Conservation (phyloP, 1,140 invertebrate species). For the Trichoplusia ni region DNA sequence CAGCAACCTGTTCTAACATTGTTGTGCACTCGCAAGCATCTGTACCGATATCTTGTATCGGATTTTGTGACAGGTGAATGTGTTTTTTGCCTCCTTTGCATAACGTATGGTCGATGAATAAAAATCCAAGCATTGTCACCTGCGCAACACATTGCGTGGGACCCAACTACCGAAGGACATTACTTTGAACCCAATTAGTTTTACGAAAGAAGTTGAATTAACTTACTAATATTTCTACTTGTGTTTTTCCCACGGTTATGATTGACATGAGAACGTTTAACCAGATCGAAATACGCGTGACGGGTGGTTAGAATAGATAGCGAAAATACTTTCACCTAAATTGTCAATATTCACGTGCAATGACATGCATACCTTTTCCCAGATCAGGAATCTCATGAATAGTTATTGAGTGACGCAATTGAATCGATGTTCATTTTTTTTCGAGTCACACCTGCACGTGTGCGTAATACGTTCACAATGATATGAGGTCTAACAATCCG, state of each 20-base stretch:
- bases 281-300: slow-evolving; percentile 4
- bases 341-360: slow-evolving; percentile 20
- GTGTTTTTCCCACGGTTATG: slow-evolving; percentile 40
- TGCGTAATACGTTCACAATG: slow-evolving; percentile 41
- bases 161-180: slow-evolving; percentile 20
- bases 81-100: slow-evolving; percentile 38
- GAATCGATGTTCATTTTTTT: slow-evolving; percentile 41
- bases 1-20: slow-evolving; percentile 40
- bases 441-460: slow-evolving; percentile 68
- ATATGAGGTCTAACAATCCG: slow-evolving; percentile 29
- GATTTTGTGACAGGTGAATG: slow-evolving; percentile 44
- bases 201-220: slow-evolving; percentile 29
- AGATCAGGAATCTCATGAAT: slow-evolving; percentile 18
- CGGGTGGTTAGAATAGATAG: slow-evolving; percentile 17
- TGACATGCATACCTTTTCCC: background rate
- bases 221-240: slow-evolving; percentile 25
- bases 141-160: slow-evolving; percentile 33
- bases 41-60: slow-evolving; percentile 41
- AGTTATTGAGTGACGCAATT: slow-evolving; percentile 37
- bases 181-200: slow-evolving; percentile 27
- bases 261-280: slow-evolving; percentile 47
- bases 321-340: slow-evolving; percentile 34
- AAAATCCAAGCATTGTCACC: slow-evolving; percentile 43
- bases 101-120: slow-evolving; percentile 45
- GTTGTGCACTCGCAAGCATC: slow-evolving; percentile 35